phyloP scores from a whole-genome alignment of 2,888 invertebrate species.

The Diarsia dahlii region DNA sequence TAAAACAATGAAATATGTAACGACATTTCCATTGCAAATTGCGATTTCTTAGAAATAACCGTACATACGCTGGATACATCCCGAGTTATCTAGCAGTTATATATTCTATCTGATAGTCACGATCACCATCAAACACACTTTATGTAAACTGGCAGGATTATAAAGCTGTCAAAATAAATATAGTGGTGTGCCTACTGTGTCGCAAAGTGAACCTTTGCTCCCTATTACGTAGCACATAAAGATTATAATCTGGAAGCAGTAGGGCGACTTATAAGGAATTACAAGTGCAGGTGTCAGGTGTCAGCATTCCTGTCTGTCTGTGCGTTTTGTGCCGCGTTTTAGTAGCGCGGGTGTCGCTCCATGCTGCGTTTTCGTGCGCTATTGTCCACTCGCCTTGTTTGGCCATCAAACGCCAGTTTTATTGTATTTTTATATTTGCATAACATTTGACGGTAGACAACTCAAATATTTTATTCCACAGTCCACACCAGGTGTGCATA shows the following conservation, averaged over 20 bases:
- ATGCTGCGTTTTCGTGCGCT: not conserved
- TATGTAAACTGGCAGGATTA: conserved; percentile 45
- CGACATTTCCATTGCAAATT: conserved; percentile 33
- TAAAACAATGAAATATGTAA: conserved; percentile 26
- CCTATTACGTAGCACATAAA: conserved; percentile 51
- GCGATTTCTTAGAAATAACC: conserved; percentile 16
- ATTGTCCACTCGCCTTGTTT: conserved; percentile 24
- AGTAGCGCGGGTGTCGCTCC: conserved; percentile 1
- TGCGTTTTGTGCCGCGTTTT: conserved; percentile 43
- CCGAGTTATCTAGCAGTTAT: conserved; percentile 32
- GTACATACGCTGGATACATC: conserved; percentile 10
- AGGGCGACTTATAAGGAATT: conserved; percentile 52
- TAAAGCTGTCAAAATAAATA: conserved; percentile 60
- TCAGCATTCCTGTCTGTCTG: conserved; percentile 65
- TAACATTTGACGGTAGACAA: conserved; percentile 40
- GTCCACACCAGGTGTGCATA: conserved; percentile 22
- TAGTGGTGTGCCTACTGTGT: conserved; percentile 13
- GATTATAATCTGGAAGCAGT: conserved; percentile 50
- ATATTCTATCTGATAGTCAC: conserved; percentile 42
- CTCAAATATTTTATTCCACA: conserved; percentile 21
- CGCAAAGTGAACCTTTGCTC: conserved; percentile 29
- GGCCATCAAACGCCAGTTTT: conserved; percentile 34
- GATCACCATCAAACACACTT: conserved; percentile 37
- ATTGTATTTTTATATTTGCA: conserved; percentile 61
- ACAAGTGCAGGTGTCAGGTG: conserved; percentile 73